Base-by-base conservation (phyloP, 2,797 vertebrate genomes). In the Molossus alvarezi region DNA sequence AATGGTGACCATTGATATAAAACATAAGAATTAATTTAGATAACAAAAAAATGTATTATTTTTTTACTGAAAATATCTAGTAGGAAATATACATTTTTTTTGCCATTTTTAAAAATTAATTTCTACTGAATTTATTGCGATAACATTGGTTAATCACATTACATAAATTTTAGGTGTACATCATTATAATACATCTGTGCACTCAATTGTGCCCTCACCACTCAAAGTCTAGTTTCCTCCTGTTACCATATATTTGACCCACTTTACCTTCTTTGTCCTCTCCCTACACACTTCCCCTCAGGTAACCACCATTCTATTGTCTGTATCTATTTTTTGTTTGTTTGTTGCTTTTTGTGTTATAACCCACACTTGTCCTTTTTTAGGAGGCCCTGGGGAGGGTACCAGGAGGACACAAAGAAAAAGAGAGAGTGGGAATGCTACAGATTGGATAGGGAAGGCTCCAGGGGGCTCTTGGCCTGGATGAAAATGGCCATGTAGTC, bases 61-160 rank as follows among this genome's bases (percentile, higher is more conserved):
- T 79, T 55, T 73, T 95, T 60, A 77, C 62, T 79, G 58, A 91
- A 91, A 91, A 84, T 82, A 83, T 12, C 4, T n/a, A 25, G 27
- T 57, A 90, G 33, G 29, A 57, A 33, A 69, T 25, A 69, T 18
- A 45, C 41, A 45, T 45, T 45, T 45, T 45, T 41, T 45, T 45
- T 45, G 41, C 41, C 41, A 45, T 8, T 67, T 67, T 64, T 65
- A 1, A 23, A 23, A 12, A 17, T 58, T 23, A 9, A 51, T 18
- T 83, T 29, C 20, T 51, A n/a, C 62, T n/a, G 33, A 53, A 25
- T 10, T 53, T 67, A 33, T 67, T 53, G 20, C 29, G 8, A 6
- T 51, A 65, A 23, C 45, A 65, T 15, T 67, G 62, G n/a, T 84
- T 84, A 83, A 65, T 65, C 62, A 51, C 27, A 67, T 67, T 67